Base-by-base conservation (phyloP, 2,797 vertebrate genomes). In the Lutjanus campechanus region DNA sequence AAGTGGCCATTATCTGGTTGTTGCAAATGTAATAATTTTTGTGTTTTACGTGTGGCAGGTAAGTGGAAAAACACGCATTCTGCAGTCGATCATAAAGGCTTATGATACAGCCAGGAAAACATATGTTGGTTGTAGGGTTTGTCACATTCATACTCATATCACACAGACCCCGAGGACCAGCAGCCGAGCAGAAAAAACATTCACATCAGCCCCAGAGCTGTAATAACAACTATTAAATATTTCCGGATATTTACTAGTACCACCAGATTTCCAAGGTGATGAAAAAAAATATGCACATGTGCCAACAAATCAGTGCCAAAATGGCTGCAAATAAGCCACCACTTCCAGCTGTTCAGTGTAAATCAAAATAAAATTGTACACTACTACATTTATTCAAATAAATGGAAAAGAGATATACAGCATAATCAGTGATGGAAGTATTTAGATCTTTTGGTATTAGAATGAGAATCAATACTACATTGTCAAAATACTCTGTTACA, bases 171-270 rank as follows among this genome's bases (percentile, higher is more conserved):
- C 12, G 16, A 65, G 50, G 19, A 50, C 53, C 40, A 44, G 53
- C 44, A 46, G 50, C 61, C 40, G 55, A 55, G 43, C 6, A 8
- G 41, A 25, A 63, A 63, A 73, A 55, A 55, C 22, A 36, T 19
- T 61, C 65, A 8, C 7, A 58, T 62, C 66, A 55, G 58, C 49
- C 29, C 62, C 25, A n/a, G 54, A 25, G 44, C 16, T 17, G 25
- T 11, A 71, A 59, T 59, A 36, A 36, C 29, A 51, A 64, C 51
- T 50, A 59, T 44, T 9, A 49, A 69, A 71, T 76, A 44, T 44
- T 76, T 60, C 53, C 47, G 46, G 56, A 68, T 53, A 53, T 36
- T 36, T 36, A 2, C 29, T 36, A 36, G 29, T 5, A 49, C 20
- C 43, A 36, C 64, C 41, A 53, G 55, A 56, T 43, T 46, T 75